These are phyloP conservation scores for Ctenodactylus gundi DNA, from an alignment of 2,113 vertebrate genomes.

Conservation along the genomic window DNA sequence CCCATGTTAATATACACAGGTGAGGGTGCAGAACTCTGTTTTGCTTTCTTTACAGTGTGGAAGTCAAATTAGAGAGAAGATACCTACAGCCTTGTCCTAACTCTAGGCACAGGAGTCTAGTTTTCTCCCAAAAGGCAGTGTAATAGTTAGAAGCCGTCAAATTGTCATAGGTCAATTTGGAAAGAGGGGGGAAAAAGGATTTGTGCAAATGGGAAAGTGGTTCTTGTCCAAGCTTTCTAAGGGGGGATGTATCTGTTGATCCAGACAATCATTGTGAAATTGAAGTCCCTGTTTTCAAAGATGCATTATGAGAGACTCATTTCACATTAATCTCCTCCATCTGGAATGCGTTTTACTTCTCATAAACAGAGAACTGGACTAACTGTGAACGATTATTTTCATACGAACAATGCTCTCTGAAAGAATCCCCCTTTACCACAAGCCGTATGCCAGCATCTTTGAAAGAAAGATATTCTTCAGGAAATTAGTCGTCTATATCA, in stretches of 20 bases:
- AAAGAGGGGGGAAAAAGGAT: background rate
- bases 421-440: slow-evolving; percentile 73
- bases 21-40: background rate
- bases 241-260: slow-evolving; percentile 51
- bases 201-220: background rate
- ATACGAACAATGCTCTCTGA: slow-evolving; percentile 70
- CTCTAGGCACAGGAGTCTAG: background rate
- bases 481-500: slow-evolving; percentile 68
- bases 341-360: slow-evolving; percentile 81
- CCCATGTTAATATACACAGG: background rate
- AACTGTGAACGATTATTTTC: slow-evolving; percentile 78
- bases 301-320: slow-evolving; percentile 69
- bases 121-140: background rate
- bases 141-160: background rate
- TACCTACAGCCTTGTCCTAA: no score
- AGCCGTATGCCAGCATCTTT: slow-evolving; percentile 79
- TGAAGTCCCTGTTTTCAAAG: slow-evolving; percentile 73
- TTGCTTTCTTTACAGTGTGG: background rate
- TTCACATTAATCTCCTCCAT: slow-evolving; percentile 77
- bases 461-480: slow-evolving; percentile 57
- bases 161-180: background rate
- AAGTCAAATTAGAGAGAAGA: background rate
- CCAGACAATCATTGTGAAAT: slow-evolving; percentile 43
- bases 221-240: background rate
- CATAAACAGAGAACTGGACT: slow-evolving; percentile 78